A percentile compares a stretch with the other conserved stretches of the same genome.
phyloP scores from a whole-genome alignment of 2,888 invertebrate genomes.

The Lasioglossum zephyrum region DNA sequence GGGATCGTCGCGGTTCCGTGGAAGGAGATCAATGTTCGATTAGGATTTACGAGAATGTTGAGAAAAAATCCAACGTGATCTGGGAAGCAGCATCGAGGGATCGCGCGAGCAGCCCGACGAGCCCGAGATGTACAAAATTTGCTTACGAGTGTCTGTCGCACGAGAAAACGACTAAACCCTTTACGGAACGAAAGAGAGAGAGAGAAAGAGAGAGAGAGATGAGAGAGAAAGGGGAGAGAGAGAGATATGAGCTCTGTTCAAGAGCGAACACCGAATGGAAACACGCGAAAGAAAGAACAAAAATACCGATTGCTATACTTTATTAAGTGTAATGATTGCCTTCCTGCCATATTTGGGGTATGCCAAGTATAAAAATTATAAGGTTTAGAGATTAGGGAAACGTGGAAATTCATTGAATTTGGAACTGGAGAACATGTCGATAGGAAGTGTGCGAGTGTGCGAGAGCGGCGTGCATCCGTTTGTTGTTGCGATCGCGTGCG shows the following conservation, averaged over 20 bases:
- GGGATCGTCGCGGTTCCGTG: slow-evolving; percentile 2
- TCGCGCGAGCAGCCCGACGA: slow-evolving; percentile 22
- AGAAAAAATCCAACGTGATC: not conserved
- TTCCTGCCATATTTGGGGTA: slow-evolving; percentile 88
- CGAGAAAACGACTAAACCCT: slow-evolving; percentile 41
- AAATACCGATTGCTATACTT: slow-evolving; percentile 84
- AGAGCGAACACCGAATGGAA: slow-evolving; percentile 62
- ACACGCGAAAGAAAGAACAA: slow-evolving; percentile 48
- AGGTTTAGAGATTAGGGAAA: slow-evolving; percentile 82
- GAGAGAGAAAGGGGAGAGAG: slow-evolving; percentile 12
- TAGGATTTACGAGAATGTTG: not conserved
- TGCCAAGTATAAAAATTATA: slow-evolving; percentile 86
- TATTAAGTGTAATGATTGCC: slow-evolving; percentile 86
- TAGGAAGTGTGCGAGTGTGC: slow-evolving; percentile 58
- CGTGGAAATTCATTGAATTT: slow-evolving; percentile 68
- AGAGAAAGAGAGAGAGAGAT: slow-evolving; percentile 11
- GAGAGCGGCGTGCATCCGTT: slow-evolving; percentile 15
- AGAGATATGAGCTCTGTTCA: slow-evolving; percentile 37
- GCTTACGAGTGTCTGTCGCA: slow-evolving; percentile 69
- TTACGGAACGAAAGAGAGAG: slow-evolving; percentile 37
- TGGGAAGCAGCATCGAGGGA: not conserved
- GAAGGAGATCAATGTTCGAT: not conserved
- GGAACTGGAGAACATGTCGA: slow-evolving; percentile 63
- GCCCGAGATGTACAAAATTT: slow-evolving; percentile 74
- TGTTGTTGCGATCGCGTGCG: slow-evolving; percentile 44